Conservation (phyloP, 53 echinoderm and acorn worm genomes). For the Crossaster papposus region DNA sequence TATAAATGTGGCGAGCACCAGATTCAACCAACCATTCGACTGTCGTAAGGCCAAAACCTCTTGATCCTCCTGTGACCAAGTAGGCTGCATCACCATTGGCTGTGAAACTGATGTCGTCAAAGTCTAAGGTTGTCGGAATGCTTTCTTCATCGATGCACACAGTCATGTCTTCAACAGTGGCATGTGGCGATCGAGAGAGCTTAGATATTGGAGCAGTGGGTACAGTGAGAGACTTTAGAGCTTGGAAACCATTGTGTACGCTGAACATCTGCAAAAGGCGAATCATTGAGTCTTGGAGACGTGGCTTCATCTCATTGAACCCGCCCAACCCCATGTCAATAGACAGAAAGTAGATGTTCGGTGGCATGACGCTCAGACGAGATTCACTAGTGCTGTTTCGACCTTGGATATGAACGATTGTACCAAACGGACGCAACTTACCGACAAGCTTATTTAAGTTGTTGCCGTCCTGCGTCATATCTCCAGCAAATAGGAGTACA, state of each 20-base stretch:
- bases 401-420: slow-evolving; percentile 94
- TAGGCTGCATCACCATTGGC: slow-evolving; percentile 83
- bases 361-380: slow-evolving; percentile 76
- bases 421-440: slow-evolving; percentile 90
- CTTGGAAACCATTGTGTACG: slow-evolving; percentile 96
- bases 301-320: slow-evolving; percentile 84
- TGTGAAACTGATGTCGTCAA: slow-evolving; percentile 87
- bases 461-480: slow-evolving; percentile 83
- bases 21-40: slow-evolving; percentile 92
- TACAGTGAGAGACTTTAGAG: slow-evolving; percentile 87
- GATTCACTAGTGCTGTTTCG: slow-evolving; percentile 73
- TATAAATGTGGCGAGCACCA: slow-evolving; percentile 89
- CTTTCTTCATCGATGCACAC: slow-evolving; percentile 92
- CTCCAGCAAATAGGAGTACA: slow-evolving; percentile 93
- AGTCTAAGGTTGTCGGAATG: slow-evolving; percentile 87
- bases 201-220: slow-evolving; percentile 96
- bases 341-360: slow-evolving; percentile 89
- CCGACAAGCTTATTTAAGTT: slow-evolving; percentile 83
- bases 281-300: slow-evolving; percentile 93
- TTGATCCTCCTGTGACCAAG: slow-evolving; percentile 92
- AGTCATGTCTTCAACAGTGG: slow-evolving; percentile 81
- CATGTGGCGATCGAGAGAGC: slow-evolving; percentile 84
- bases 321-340: slow-evolving; percentile 95
- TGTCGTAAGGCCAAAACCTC: slow-evolving; percentile 85
- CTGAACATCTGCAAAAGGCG: slow-evolving; percentile 93